These are phyloP conservation scores for Python bivittatus DNA, from an alignment of 2,113 vertebrate species.

Conservation along the genomic window DNA sequence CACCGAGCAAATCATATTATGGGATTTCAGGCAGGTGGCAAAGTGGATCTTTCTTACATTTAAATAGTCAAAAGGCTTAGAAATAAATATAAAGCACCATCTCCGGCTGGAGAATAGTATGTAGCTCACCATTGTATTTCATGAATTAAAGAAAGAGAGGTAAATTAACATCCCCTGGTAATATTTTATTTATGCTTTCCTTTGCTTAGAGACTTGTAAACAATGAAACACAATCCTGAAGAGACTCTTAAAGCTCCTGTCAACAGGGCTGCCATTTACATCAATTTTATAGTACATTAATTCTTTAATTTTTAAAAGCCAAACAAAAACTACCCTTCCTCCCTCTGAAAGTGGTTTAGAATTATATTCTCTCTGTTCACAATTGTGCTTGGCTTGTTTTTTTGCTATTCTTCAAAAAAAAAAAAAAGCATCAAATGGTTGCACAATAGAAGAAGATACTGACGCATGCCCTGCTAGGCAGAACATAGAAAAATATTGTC, in stretches of 20 bases:
- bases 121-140: slow-evolving; percentile 40
- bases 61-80: not conserved
- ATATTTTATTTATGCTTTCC: slow-evolving; percentile 57
- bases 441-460: not conserved
- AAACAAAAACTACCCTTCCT: not conserved
- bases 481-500: not conserved
- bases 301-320: slow-evolving; percentile 23
- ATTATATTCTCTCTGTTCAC: not conserved
- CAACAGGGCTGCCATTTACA: slow-evolving; percentile 4
- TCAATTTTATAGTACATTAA: slow-evolving; percentile 28
- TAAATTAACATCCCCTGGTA: slow-evolving; percentile 48
- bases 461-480: not conserved
- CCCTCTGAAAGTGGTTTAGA: not conserved
- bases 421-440: not conserved
- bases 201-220: slow-evolving; percentile 46
- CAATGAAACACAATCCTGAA: slow-evolving; percentile 29
- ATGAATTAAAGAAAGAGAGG: slow-evolving; percentile 38
- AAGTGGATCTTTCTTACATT: not conserved
- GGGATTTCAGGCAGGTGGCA: not conserved
- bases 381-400: not conserved
- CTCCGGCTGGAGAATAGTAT: slow-evolving; percentile 36
- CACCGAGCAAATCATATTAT: not conserved
- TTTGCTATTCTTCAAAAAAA: not conserved
- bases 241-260: not conserved
- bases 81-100: slow-evolving; percentile 53